These are phyloP conservation scores for Pituophis catenifer DNA, from an alignment of 2,113 vertebrate genomes.

Conservation along the genomic window DNA sequence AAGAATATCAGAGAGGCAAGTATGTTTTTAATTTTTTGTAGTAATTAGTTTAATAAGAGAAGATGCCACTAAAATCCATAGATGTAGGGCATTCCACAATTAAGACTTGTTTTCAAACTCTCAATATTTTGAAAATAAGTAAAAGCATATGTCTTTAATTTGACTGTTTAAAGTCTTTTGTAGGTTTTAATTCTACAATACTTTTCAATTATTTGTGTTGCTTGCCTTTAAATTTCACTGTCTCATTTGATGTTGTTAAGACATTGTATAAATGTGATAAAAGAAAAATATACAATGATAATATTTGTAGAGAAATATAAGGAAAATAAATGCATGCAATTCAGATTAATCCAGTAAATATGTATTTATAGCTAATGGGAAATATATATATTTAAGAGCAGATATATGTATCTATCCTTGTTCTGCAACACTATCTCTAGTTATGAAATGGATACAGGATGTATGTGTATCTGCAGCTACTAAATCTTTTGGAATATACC, in stretches of 20 bases:
- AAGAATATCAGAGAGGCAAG: neutral
- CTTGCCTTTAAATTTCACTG: neutral
- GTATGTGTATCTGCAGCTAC: neutral
- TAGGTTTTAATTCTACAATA: neutral
- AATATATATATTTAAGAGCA: neutral
- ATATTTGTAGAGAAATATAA: neutral
- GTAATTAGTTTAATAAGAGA: neutral
- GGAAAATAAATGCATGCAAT: neutral
- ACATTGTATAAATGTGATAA: neutral
- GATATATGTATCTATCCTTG: neutral
- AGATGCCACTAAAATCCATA: neutral
- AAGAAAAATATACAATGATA: neutral
- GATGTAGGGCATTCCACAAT: no score
- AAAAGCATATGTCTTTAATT: neutral
- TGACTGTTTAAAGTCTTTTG: neutral
- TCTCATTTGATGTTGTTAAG: neutral
- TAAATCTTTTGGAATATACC: neutral
- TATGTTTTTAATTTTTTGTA: neutral
- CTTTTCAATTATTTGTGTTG: neutral
- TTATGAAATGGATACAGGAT: neutral
- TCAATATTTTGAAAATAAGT: neutral
- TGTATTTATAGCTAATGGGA: no score
- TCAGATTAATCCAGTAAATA: neutral
- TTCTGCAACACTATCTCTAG: neutral
- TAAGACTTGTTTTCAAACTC: no score